phyloP scores from a whole-genome alignment of 2,113 vertebrate genomes.

The Myotis yumanensis region DNA sequence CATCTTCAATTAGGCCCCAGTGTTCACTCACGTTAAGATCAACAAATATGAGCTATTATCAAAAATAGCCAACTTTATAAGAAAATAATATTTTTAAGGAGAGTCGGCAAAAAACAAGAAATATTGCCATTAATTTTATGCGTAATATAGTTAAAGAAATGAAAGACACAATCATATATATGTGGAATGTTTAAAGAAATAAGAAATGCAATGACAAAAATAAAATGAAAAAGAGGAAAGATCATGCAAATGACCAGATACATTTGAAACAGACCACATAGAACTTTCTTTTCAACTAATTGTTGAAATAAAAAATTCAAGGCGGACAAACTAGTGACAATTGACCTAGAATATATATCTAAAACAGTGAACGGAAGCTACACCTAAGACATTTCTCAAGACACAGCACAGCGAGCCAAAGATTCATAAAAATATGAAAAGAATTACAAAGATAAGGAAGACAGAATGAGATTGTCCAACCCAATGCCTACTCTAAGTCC shows the following conservation, averaged over 20 bases:
- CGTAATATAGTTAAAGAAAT: not conserved
- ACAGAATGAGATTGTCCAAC: not conserved
- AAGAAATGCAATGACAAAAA: not conserved
- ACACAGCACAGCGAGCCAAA: not conserved
- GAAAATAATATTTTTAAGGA: not conserved
- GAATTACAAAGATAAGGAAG: not conserved
- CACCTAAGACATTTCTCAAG: not conserved
- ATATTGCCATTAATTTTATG: not conserved
- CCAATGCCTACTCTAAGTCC: not conserved
- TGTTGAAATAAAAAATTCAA: not conserved
- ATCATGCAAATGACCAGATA: not conserved
- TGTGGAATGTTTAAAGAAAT: not conserved
- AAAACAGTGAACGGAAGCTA: not conserved
- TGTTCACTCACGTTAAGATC: not conserved
- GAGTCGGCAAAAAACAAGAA: not conserved
- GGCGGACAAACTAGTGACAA: not conserved
- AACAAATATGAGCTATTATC: not conserved
- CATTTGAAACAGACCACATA: not conserved
- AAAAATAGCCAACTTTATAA: not conserved
- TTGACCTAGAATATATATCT: not conserved
- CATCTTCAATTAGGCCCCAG: not conserved
- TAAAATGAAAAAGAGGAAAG: not conserved
- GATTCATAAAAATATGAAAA: not conserved
- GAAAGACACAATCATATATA: not conserved
- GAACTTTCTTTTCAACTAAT: not conserved